Evolutionary conservation across 2,113 vertebrate genomes (phyloP).

Genomic region (Hylia prasina): DNA sequence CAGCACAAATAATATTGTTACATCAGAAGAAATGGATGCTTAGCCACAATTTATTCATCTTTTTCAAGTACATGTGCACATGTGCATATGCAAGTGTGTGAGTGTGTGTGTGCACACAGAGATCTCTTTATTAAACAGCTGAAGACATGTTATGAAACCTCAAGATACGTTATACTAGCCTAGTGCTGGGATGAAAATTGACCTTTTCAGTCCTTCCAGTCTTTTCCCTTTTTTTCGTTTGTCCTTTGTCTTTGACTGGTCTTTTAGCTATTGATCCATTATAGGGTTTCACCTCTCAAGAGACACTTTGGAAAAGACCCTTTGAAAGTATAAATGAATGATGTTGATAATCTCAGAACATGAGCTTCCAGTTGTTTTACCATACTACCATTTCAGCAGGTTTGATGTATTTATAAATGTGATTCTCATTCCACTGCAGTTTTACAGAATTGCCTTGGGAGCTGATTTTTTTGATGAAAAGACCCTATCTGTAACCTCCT

Average conservation of each 20-base stretch:
- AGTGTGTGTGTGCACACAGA: neutral
- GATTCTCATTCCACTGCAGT: neutral
- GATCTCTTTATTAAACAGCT: neutral
- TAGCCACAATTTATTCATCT: neutral
- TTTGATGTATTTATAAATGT: neutral
- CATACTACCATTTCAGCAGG: neutral
- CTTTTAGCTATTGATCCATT: slow-evolving; percentile 5
- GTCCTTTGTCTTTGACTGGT: neutral
- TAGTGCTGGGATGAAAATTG: neutral
- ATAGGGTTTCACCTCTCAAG: neutral
- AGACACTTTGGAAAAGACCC: neutral
- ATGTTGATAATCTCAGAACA: neutral
- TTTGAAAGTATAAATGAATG: neutral
- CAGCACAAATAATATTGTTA: neutral
- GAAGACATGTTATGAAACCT: neutral
- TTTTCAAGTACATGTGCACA: neutral
- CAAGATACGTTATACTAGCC: neutral
- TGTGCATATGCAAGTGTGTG: rapidly evolving
- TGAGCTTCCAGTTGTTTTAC: neutral
- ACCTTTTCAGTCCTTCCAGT: neutral
- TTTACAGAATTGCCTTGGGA: neutral
- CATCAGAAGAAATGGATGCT: neutral
- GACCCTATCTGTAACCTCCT: neutral
- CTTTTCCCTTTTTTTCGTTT: neutral
- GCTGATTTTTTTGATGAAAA: neutral